Evolutionary conservation across 2,113 vertebrate genomes (phyloP), one percentile per base, ranked within the genome.

Genomic region (Actinemys pallida): DNA sequence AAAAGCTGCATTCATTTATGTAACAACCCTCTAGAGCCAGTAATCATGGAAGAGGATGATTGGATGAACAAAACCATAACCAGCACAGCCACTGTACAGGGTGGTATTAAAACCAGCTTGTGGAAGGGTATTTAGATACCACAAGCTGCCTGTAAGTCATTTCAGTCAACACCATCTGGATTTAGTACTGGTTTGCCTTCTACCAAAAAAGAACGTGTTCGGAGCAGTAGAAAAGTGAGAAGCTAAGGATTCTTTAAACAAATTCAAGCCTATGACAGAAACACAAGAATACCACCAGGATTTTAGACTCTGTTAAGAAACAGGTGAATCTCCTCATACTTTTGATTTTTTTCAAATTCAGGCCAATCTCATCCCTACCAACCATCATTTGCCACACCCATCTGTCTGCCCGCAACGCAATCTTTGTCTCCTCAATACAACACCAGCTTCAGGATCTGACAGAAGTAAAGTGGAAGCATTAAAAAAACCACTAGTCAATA

Each of bases 91-190:
- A 27, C 42, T 7, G 19, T 19, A 20, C 19, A 57, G 49, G 1
- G 2, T 62, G 4, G 17, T 0, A 10, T n/a, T 62, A 53, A 1
- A 47, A 11, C 19, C 14, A 3, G 27, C 53, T 76, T 12, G 84
- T 4, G 25, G 19, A 2, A 57, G 45, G 16, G 25, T 79, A 31
- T 79, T 50, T 31, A 79, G 27, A 16, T 31, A 79, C 8, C 47
- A 79, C 47, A 79, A 50, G 8, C n/a, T 39, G 10, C 22, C 72
- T 31, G 4, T 29, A 31, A 50, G 76, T 79, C 47, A 47, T 49
- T 79, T 79, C 31, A 31, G 45, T 31, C 3, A 8, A 79, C 8
- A 49, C 16, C 10, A 29, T 79, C 47, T 31, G 45, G 13, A 79
- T 50, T 27, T 31, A 79, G 45, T 49, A 50, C 14, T 22, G 65